Evolutionary conservation across 2,797 vertebrate genomes (phyloP).

Genomic region (Limosa lapponica): DNA sequence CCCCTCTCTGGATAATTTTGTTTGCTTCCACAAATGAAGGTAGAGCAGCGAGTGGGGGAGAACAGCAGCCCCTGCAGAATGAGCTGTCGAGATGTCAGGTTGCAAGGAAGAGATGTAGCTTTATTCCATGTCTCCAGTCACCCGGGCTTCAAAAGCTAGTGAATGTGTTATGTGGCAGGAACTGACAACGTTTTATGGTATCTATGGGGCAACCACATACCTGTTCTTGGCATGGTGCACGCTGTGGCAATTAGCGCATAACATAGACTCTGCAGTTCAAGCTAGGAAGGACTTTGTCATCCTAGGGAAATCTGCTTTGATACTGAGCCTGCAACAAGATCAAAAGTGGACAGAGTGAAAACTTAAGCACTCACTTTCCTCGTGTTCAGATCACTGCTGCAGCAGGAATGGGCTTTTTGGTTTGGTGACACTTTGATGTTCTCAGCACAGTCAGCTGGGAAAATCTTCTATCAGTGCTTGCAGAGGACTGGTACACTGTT

Average conservation of each 20-base stretch:
- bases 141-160: not conserved
- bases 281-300: not conserved
- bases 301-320: not conserved
- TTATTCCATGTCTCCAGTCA: not conserved
- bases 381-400: not conserved
- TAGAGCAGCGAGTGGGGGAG: not conserved
- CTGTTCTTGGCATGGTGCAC: not conserved
- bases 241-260: not conserved
- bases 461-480: not conserved
- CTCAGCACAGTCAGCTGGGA: not conserved
- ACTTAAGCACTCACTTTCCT: not conserved
- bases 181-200: not conserved
- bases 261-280: not conserved
- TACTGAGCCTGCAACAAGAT: not conserved
- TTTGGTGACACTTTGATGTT: not conserved
- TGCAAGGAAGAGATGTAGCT: not conserved
- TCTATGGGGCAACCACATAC: accelerated
- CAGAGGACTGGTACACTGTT: not conserved
- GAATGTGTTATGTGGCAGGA: not conserved
- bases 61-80: not conserved
- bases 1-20: not conserved
- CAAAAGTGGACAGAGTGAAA: not conserved
- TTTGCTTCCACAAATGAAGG: not conserved
- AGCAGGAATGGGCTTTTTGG: not conserved
- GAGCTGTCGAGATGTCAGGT: accelerated